These are phyloP conservation scores for Vulpes lagopus DNA, from an alignment of 2,113 vertebrate genomes.

Conservation along the genomic window DNA sequence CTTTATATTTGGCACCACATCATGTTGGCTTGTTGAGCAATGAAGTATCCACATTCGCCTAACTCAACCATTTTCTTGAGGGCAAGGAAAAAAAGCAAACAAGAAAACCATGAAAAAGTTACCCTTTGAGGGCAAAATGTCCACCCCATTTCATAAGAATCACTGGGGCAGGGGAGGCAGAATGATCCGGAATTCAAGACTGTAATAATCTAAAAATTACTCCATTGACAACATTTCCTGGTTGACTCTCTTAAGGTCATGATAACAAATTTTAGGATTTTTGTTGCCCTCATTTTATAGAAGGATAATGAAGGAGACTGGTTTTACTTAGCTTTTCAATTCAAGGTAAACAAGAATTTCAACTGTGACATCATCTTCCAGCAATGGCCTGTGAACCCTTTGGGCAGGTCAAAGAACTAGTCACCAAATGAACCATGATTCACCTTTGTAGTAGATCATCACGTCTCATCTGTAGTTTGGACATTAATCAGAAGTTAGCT, in stretches of 20 bases:
- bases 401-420: not conserved
- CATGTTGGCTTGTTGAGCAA: not conserved
- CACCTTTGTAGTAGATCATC: not conserved
- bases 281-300: not conserved
- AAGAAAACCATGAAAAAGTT: not conserved
- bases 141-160: not conserved
- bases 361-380: not conserved
- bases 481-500: not conserved
- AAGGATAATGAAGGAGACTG: not conserved
- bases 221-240: not conserved
- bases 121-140: not conserved
- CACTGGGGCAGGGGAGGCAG: not conserved
- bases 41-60: rapidly evolving
- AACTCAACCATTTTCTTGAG: not conserved
- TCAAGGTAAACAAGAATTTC: not conserved
- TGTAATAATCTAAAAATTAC: not conserved
- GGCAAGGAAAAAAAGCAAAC: not conserved
- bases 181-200: not conserved
- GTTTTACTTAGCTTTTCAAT: not conserved
- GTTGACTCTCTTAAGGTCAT: not conserved
- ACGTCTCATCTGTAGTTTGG: not conserved
- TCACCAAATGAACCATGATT: not conserved
- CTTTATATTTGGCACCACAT: not conserved
- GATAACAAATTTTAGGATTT: not conserved
- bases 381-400: not conserved